Percentiles rank a stretch among this genome's conserved stretches.
Conservation (phyloP, 2,888 invertebrate genomes). For the Beris chalybata region DNA sequence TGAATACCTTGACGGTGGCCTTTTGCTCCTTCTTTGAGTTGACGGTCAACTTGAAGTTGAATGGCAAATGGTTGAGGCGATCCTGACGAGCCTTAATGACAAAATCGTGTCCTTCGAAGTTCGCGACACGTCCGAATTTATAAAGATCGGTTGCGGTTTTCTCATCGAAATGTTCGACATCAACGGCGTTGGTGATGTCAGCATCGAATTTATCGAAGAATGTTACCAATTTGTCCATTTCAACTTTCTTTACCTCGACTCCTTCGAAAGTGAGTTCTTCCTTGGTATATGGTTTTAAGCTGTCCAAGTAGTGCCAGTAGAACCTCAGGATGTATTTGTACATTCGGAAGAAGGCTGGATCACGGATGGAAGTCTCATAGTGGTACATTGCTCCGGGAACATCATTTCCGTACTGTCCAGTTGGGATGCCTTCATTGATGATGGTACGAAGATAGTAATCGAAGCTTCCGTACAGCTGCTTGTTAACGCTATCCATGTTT, state of each 20-base stretch:
- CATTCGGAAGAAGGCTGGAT: conserved; percentile 72
- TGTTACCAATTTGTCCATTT: conserved; percentile 67
- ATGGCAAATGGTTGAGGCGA: conserved; percentile 68
- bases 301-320: conserved; percentile 63
- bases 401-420: conserved; percentile 45
- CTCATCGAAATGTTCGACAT: conserved; percentile 54
- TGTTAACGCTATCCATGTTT: conserved; percentile 59
- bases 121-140: conserved; percentile 50
- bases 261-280: conserved; percentile 66
- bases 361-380: conserved; percentile 69
- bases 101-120: conserved; percentile 53
- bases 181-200: conserved; percentile 60
- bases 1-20: conserved; percentile 67
- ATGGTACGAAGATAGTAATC: conserved; percentile 59
- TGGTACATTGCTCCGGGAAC: conserved; percentile 60
- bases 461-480: conserved; percentile 60
- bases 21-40: conserved; percentile 62
- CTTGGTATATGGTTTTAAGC: conserved; percentile 63
- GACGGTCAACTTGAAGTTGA: conserved; percentile 63
- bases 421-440: conserved; percentile 57
- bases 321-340: conserved; percentile 64
- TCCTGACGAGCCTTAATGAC: conserved; percentile 62
- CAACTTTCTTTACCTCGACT: conserved; percentile 64
- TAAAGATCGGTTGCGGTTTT: conserved; percentile 48
- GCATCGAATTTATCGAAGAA: conserved; percentile 70